Base-by-base conservation (phyloP, 2,113 vertebrate species). In the Anser brachyrhynchus region DNA sequence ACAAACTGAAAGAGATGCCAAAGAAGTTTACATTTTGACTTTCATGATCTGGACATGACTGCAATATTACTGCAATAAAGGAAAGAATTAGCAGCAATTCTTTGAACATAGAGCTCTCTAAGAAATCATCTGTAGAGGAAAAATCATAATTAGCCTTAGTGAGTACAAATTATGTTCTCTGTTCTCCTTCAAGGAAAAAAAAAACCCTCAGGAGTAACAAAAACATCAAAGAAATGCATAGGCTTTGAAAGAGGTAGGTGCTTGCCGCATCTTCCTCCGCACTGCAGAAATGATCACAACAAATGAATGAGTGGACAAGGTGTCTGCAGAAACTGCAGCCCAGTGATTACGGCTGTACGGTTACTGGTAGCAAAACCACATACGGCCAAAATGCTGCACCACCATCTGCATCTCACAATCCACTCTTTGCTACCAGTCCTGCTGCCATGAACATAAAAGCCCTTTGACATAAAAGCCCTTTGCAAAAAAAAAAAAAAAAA, bases 231-330 rank as follows among this genome's bases (percentile, higher is more conserved):
- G 80, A 90, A 83, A 80, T 19, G 20, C 0, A 9, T 16, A 49
- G 55, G 82, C 74, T 96, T 81, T 91, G 80, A 94, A 89, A 89
- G 89, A 87, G 71, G 75, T 54, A 91, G 71, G 77, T 73, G 87
- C 75, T 66, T 96, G 94, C 82, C 23, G 74, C 96, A 96, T 94
- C 87, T 77, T 93, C 84, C 77, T 90, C 93, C 21, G 89, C 92
- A 95, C 77, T 97, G 95, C 84, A 52, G 91, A 93, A 96, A 91
- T 2, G 41, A 55, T 44, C 67, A 3, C 1, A 4, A 46, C 9
- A 15, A 31, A 41, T 25, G 49, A 41, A 17, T 0, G 4, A 82
- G 66, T 35, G 91, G 95, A 82, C 71, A 13, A 20, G 31, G 49
- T 8, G 39, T 1, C 74, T 87, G 66, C 80, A 76, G 52, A 35